Conservation (phyloP, 1,140 invertebrate species). For the Zaprionus africanus region DNA sequence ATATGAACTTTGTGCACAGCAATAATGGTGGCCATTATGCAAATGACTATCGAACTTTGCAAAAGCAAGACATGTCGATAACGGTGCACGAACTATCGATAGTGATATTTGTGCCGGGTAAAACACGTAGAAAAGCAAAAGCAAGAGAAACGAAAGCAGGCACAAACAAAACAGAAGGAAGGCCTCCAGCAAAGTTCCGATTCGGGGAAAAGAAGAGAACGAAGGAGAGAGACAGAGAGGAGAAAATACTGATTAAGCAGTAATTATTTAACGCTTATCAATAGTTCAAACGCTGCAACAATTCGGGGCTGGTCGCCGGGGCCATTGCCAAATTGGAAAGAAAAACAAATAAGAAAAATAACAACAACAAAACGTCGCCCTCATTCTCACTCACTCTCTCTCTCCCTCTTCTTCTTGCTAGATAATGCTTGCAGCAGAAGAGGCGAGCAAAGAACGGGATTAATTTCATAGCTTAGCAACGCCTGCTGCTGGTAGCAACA, state of each 20-base stretch:
- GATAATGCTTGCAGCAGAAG: slow-evolving; percentile 18
- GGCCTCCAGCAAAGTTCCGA: slow-evolving; percentile 12
- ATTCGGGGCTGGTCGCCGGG: slow-evolving; percentile 5
- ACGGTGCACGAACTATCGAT: slow-evolving; percentile 15
- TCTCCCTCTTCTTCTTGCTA: background rate
- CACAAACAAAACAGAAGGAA: slow-evolving; percentile 27
- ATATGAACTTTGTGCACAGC: background rate
- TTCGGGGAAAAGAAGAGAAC: background rate
- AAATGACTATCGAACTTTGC: background rate
- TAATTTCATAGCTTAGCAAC: slow-evolving; percentile 11
- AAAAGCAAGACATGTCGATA: slow-evolving; percentile 9
- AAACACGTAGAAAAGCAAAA: background rate
- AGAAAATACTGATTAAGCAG: slow-evolving; percentile 13
- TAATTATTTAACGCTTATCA: slow-evolving; percentile 34
- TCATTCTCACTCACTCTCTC: slow-evolving; percentile 2
- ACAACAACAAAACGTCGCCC: background rate
- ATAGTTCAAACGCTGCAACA: slow-evolving; percentile 18
- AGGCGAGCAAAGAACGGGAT: slow-evolving; percentile 1
- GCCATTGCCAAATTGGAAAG: slow-evolving; percentile 18
- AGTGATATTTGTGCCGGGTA: slow-evolving; percentile 5
- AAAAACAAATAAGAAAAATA: slow-evolving; percentile 16
- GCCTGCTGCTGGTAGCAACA: background rate
- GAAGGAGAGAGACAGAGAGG: slow-evolving; percentile 1
- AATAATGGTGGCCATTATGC: background rate
- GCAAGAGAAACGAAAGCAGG: background rate